Evolutionary conservation across 1,140 invertebrate species (phyloP).

Genomic region (Venturia canescens): DNA sequence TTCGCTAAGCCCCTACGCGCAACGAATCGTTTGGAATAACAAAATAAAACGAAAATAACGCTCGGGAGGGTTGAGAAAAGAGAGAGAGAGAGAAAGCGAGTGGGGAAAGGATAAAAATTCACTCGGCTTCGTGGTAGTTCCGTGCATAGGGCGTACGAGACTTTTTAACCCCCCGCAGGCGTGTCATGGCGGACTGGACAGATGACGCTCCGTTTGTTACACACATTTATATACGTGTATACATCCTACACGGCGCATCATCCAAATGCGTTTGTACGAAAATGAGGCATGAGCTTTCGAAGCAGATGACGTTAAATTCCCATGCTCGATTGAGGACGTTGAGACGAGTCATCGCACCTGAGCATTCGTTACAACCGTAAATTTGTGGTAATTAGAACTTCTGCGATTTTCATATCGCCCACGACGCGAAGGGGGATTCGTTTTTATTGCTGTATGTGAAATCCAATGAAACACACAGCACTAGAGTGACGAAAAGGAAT

Average conservation of each 20-base stretch:
- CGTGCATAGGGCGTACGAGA: slow-evolving; percentile 32
- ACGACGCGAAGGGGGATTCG: too few relatives aligned
- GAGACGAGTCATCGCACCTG: slow-evolving; percentile 53
- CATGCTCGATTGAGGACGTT: slow-evolving; percentile 60
- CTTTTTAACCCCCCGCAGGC: slow-evolving; percentile 40
- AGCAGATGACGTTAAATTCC: slow-evolving; percentile 72
- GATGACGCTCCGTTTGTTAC: slow-evolving; percentile 60
- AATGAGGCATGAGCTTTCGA: slow-evolving; percentile 39
- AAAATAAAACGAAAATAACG: slow-evolving; percentile 51
- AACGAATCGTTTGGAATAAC: slow-evolving; percentile 55
- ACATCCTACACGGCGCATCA: slow-evolving; percentile 30
- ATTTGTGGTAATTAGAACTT: too few relatives aligned
- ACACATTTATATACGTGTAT: slow-evolving; percentile 48
- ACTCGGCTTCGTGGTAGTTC: not conserved
- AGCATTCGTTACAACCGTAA: slow-evolving; percentile 42
- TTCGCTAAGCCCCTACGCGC: slow-evolving; percentile 23
- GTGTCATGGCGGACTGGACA: slow-evolving; percentile 55
- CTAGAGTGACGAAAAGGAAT: too few relatives aligned
- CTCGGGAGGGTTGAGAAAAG: too few relatives aligned
- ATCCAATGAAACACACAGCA: too few relatives aligned
- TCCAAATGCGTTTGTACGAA: slow-evolving; percentile 50
- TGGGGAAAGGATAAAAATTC: not conserved
- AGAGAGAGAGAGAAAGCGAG: too few relatives aligned
- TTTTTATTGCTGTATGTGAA: too few relatives aligned
- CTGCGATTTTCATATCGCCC: too few relatives aligned